Evolutionary conservation across 2,113 vertebrate genomes (phyloP), one percentile per base, ranked within the genome.

Genomic region (Tachysurus fulvidraco): DNA sequence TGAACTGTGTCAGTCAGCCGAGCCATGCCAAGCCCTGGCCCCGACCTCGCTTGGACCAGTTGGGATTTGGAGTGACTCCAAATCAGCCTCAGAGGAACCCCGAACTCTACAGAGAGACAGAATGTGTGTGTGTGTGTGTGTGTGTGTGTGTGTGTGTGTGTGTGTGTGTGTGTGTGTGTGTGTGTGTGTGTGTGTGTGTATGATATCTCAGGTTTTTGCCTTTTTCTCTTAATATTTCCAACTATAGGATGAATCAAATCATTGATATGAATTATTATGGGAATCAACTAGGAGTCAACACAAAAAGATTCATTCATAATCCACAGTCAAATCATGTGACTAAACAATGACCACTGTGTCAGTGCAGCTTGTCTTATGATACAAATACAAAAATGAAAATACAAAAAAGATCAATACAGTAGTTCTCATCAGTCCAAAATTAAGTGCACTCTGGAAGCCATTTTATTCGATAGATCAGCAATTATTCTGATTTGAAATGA

Each of bases 1-100:
- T 89, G 84, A 89, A 64, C 28, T 81, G 78, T 86, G 83, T 81
- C 87, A 88, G 86, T 89, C 69, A 64, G 84, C 69, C 69, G 59
- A 57, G 17, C 78, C 4, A 30, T 86, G 73, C 83, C 85, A 90
- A 82, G 85, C 85, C 81, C 77, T 85, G 86, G 76, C 85, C 88
- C 85, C 36, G 62, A 76, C 52, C 81, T 74, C 36, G 25, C 25
- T 13, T 87, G 83, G 84, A 52, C 59, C 64, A 55, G 57, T 50
- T 79, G 86, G 83, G 57, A 50, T 50, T 50, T 62, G 69, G 23
- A 77, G 55, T 50, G 62, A 19, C 46, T 77, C 11, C 28, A 77
- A n/a, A 87, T 85, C 83, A 78, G 67, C 83, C 85, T 82, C 88
- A 84, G 41, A 78, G 60, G 78, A 73, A 7, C 46, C 57, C 85